Base-by-base conservation (phyloP, 2,113 vertebrate species). In the Heloderma charlesbogerti region DNA sequence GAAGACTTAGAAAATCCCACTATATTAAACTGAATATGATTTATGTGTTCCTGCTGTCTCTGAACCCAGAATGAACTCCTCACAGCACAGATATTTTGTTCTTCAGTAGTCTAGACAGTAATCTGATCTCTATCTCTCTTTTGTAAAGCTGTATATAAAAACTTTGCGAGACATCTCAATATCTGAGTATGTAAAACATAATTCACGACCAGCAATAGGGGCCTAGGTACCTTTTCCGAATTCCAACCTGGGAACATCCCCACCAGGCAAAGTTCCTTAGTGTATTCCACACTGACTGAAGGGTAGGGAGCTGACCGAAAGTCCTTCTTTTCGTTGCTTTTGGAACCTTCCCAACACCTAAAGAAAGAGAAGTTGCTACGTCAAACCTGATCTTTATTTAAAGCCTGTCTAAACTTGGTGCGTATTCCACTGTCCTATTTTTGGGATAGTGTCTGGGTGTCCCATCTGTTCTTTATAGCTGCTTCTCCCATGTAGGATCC, bases 1-100 rank as follows among this genome's bases (percentile, higher is more conserved):
- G 5, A 66, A 78, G 29, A 87, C 40, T 67, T 25, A 71, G 88
- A 82, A 89, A 89, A 82, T 72, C 67, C 63, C 63, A 48, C 60
- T 74, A 72, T 71, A 83, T 83, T 82, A 83, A 89, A 83, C 29
- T 25, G 79, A 83, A 22, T 89, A 34, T 31, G 29, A 71, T 4
- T 34, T 43, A 60, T 15, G 37, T 13, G 60, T 60, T 63, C 20
- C 69, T 66, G 31, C 40, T 87, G n/a, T 43, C 37, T 63, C 37
- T 75, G 69, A 84, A 60, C 51, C 18, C 31, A 48, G 54, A 60
- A 18, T 89, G 80, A 89, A 83, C 79, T 83, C 37, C 16, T 31
- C 57, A 16, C 8, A 74, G 18, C 29, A 57, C 67, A 74, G 80
- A 74, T 89, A 27, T 84, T 89, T 89, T 75, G 16, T 60, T 74